Evolutionary conservation across 2,888 invertebrate genomes (phyloP).

Genomic region (Chrysolina oricalcia): DNA sequence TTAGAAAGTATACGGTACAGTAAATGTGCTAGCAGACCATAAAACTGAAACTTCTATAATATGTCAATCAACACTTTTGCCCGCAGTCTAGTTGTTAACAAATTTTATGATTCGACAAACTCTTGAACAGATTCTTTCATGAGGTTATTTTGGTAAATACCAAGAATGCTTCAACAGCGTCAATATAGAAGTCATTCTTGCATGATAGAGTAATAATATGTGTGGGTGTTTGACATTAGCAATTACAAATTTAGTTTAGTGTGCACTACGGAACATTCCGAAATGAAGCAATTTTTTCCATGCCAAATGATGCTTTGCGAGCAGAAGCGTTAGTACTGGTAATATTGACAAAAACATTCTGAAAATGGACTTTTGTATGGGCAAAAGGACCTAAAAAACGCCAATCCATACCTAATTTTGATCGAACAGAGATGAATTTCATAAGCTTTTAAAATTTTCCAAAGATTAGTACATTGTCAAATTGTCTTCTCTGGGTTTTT

Average conservation of each 20-base stretch:
- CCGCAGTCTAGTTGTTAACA: constrained; percentile 33
- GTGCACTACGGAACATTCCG: no score
- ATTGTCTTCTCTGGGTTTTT: no score
- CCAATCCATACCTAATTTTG: no score
- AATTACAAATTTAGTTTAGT: background rate
- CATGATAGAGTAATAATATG: background rate
- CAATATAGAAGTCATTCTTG: background rate
- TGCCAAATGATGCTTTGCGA: no score
- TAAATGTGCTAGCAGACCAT: constrained; percentile 55
- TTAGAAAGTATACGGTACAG: constrained; percentile 51
- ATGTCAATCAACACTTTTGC: constrained; percentile 33
- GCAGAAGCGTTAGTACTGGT: no score
- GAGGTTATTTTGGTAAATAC: constrained; percentile 15
- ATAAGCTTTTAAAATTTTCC: no score
- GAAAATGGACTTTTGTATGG: no score
- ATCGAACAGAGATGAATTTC: no score
- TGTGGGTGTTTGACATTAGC: background rate
- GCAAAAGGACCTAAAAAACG: no score
- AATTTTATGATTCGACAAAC: constrained; percentile 42
- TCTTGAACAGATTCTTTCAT: constrained; percentile 17
- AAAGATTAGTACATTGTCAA: no score
- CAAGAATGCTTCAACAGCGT: background rate
- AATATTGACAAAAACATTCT: no score
- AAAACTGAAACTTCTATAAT: constrained; percentile 42
- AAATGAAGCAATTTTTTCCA: no score